These are phyloP conservation scores for Microplitis demolitor DNA, from an alignment of 1,140 invertebrate species.

Conservation along the genomic window DNA sequence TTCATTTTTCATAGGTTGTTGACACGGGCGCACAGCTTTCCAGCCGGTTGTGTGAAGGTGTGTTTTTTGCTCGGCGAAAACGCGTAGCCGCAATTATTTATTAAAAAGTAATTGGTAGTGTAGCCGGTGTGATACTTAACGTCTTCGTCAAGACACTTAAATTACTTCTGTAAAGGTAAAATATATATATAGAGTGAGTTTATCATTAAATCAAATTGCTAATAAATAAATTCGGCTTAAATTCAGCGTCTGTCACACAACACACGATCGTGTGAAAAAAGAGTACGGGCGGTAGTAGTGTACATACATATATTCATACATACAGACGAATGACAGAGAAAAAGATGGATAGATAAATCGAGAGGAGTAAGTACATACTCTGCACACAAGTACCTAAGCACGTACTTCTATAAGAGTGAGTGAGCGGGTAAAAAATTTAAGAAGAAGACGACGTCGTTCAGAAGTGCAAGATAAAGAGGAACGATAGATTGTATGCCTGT, in stretches of 20 bases:
- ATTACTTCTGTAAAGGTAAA: not conserved
- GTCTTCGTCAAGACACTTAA: not conserved
- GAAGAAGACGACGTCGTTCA: too few species aligned
- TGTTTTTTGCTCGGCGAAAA: constrained; percentile 21
- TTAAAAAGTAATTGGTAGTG: constrained; percentile 5
- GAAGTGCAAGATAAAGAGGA: too few species aligned
- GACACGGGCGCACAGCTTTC: constrained; percentile 15
- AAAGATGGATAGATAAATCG: too few species aligned
- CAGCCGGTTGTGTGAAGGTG: constrained; percentile 23
- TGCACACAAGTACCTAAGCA: too few species aligned
- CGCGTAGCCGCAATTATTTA: constrained; percentile 9
- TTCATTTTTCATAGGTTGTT: constrained; percentile 28
- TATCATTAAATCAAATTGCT: not conserved
- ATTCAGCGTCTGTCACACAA: constrained; percentile 23
- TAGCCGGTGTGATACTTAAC: constrained; percentile 1
- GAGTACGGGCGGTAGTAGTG: constrained; percentile 9
- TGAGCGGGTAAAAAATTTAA: too few species aligned
- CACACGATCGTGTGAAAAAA: constrained; percentile 10
- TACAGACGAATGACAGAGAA: too few species aligned
- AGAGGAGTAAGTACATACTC: too few species aligned
- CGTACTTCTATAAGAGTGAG: too few species aligned
- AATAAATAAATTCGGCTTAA: constrained; percentile 11
- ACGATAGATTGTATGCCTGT: too few species aligned
- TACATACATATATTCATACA: not conserved
- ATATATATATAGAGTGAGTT: not conserved